These are phyloP conservation scores for Sebastes steindachneri DNA, from an alignment of 2,797 vertebrate species.

Conservation along the genomic window DNA sequence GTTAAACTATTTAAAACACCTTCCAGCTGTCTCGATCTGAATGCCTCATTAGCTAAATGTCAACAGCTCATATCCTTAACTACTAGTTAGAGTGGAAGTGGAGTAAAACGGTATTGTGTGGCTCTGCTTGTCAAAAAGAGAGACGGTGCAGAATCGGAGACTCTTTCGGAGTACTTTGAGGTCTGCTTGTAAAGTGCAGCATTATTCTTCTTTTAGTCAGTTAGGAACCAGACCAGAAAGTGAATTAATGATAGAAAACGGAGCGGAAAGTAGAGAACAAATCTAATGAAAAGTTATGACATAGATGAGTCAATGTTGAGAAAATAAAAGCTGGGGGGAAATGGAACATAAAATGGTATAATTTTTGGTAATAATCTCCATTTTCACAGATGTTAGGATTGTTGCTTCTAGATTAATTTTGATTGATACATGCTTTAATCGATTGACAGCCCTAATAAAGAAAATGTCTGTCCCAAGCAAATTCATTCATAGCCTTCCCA, in stretches of 20 bases:
- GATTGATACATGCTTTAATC: neutral
- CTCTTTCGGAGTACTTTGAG: neutral
- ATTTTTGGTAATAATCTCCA: neutral
- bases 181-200: conserved; percentile 16
- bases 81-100: neutral
- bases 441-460: neutral
- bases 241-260: conserved; percentile 11
- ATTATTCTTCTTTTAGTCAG: conserved; percentile 20
- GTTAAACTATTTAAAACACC: neutral
- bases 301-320: conserved; percentile 6
- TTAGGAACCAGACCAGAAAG: conserved; percentile 22
- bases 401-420: neutral
- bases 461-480: neutral
- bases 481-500: neutral
- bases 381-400: neutral
- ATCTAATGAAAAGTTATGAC: conserved; percentile 32
- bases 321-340: conserved; percentile 18
- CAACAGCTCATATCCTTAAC: neutral
- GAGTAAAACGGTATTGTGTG: neutral
- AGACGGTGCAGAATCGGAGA: neutral
- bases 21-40: conserved; percentile 8
- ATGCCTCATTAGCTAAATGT: conserved; percentile 7
- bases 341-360: neutral
- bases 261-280: conserved; percentile 11
- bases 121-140: neutral